Percentiles rank a stretch among this genome's conserved stretches.
These are phyloP conservation scores for Tetheella fluctuosa DNA, from an alignment of 2,888 invertebrate genomes.

Conservation along the genomic window DNA sequence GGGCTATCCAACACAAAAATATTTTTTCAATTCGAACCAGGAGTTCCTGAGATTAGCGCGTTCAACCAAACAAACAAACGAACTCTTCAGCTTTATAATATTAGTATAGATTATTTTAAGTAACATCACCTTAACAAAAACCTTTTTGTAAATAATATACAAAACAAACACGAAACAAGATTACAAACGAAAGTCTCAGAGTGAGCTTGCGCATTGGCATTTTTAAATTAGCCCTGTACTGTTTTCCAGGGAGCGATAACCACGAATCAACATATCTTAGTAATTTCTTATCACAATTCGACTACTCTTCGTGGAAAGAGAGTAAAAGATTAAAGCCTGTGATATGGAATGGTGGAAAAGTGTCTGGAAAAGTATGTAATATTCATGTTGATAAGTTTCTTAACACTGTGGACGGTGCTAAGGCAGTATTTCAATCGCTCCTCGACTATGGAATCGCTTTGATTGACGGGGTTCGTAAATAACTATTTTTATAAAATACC, in stretches of 20 bases:
- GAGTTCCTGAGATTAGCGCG: no score
- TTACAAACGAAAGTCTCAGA: no score
- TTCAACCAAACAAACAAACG: no score
- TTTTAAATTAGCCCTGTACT: no score
- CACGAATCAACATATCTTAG: constrained; percentile 81
- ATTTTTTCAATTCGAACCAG: no score
- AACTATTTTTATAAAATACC: constrained; percentile 21
- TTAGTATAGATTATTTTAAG: no score
- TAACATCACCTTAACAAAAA: no score
- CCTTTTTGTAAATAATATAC: no score
- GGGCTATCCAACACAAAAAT: no score
- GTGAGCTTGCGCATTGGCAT: not conserved
- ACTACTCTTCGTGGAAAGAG: constrained; percentile 59
- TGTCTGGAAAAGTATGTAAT: constrained; percentile 62
- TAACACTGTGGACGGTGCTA: constrained; percentile 66
- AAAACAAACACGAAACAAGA: no score
- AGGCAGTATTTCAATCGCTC: constrained; percentile 76
- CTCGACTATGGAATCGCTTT: constrained; percentile 82
- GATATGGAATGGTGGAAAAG: constrained; percentile 77
- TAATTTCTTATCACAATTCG: constrained; percentile 72
- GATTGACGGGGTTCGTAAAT: constrained; percentile 62
- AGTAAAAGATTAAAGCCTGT: constrained; percentile 54
- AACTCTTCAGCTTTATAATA: no score
- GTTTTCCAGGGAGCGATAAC: constrained; percentile 82
- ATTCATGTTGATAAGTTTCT: constrained; percentile 77